phyloP scores from a whole-genome alignment of 2,888 invertebrate species.

The Alloplasta piceator region DNA sequence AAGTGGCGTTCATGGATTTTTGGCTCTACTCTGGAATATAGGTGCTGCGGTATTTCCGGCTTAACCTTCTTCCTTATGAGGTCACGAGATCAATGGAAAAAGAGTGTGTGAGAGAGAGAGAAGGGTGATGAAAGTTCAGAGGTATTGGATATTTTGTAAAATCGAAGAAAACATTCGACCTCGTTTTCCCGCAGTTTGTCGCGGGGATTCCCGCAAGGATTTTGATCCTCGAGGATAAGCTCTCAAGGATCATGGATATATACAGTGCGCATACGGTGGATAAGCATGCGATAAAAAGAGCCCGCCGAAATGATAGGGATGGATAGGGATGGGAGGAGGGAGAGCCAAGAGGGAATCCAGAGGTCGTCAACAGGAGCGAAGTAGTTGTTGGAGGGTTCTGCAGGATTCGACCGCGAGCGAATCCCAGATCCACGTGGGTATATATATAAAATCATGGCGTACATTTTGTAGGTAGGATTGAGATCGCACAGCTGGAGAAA shows the following conservation, averaged over 20 bases:
- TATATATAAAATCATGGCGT: not conserved
- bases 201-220: too few species aligned
- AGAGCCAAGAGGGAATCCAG: constrained; percentile 11
- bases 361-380: constrained; percentile 39
- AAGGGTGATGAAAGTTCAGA: not conserved
- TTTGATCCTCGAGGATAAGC: constrained; percentile 16
- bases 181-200: constrained; percentile 13
- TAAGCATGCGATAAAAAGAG: constrained; percentile 15
- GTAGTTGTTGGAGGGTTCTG: constrained; percentile 42
- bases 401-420: constrained; percentile 7
- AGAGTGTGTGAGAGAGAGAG: not conserved
- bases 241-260: constrained; percentile 23
- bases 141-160: constrained; percentile 33
- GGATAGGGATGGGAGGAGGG: not conserved
- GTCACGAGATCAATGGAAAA: constrained; percentile 1
- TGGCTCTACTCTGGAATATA: not conserved
- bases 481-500: constrained; percentile 32
- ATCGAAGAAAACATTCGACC: constrained; percentile 52
- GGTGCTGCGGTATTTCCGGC: constrained; percentile 6
- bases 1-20: not conserved
- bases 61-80: not conserved
- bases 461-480: not conserved
- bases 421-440: constrained; percentile 2
- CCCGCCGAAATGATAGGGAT: not conserved
- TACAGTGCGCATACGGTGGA: not conserved